Evolutionary conservation across 2,888 invertebrate genomes (phyloP).

Genomic region (Lepidochrysops patricia): DNA sequence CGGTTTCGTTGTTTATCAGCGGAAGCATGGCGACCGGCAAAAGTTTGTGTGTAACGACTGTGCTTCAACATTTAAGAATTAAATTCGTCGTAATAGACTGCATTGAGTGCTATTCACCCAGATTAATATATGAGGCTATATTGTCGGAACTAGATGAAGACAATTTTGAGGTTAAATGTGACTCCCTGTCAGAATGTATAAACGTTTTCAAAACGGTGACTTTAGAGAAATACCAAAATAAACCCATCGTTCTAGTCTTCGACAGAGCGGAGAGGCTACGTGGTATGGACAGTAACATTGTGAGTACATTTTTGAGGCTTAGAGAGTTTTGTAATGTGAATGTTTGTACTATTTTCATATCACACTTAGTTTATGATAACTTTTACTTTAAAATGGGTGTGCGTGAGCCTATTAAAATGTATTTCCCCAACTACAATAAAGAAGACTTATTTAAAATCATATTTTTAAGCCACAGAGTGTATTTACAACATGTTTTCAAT

Average conservation of each 20-base stretch:
- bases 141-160: conserved; percentile 71
- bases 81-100: conserved; percentile 82
- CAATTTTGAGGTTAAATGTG: conserved; percentile 72
- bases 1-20: conserved; percentile 82
- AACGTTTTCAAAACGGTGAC: conserved; percentile 54
- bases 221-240: conserved; percentile 33
- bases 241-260: conserved; percentile 79
- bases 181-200: conserved; percentile 80
- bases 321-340: conserved; percentile 82
- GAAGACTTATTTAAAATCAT: conserved; percentile 76
- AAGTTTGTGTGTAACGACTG: conserved; percentile 77
- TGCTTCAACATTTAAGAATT: conserved; percentile 74
- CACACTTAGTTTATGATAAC: conserved; percentile 87
- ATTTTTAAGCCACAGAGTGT: conserved; percentile 49
- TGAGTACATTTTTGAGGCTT: conserved; percentile 82
- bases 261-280: conserved; percentile 88
- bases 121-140: conserved; percentile 85
- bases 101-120: conserved; percentile 85
- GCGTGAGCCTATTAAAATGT: conserved; percentile 80
- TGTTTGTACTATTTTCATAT: conserved; percentile 83
- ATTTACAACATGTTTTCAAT: conserved; percentile 42
- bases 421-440: conserved; percentile 88
- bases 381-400: conserved; percentile 81
- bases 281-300: conserved; percentile 81
- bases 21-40: conserved; percentile 92